A percentile compares a stretch with the other conserved stretches of the same genome.
phyloP scores from a whole-genome alignment of 2,113 vertebrate species.

The Ptychochromis oligacanthus region DNA sequence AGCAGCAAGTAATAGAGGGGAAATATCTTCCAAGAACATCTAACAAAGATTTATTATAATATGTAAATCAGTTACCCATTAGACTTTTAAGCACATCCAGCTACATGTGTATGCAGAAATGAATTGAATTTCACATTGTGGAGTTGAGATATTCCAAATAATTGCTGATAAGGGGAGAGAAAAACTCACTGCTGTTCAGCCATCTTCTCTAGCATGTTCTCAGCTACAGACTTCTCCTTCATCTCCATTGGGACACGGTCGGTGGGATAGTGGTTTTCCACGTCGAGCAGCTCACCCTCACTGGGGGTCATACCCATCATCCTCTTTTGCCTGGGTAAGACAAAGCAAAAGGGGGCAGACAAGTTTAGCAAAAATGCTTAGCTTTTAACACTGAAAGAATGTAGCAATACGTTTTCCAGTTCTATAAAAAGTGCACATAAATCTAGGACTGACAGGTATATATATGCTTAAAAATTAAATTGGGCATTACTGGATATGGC shows the following conservation, averaged over 20 bases:
- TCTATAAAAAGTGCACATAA: neutral
- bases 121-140: neutral
- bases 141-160: neutral
- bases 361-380: neutral
- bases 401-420: neutral
- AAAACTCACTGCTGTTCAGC: constrained; percentile 87
- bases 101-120: neutral
- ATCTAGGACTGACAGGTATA: neutral
- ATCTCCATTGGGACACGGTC: constrained; percentile 83
- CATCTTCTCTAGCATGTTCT: constrained; percentile 83
- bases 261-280: constrained; percentile 84
- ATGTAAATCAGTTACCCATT: neutral
- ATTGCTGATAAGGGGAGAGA: neutral
- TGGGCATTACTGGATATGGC: neutral
- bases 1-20: neutral
- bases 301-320: constrained; percentile 93
- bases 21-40: constrained; percentile 2
- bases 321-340: constrained; percentile 82
- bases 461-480: neutral
- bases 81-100: neutral
- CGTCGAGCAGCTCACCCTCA: constrained; percentile 82
- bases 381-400: neutral
- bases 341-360: neutral
- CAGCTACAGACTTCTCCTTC: constrained; percentile 87
- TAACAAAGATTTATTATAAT: neutral